Evolutionary conservation across 2,797 vertebrate species (phyloP), one percentile per base, ranked within the genome.

Genomic region (Karalla daura): DNA sequence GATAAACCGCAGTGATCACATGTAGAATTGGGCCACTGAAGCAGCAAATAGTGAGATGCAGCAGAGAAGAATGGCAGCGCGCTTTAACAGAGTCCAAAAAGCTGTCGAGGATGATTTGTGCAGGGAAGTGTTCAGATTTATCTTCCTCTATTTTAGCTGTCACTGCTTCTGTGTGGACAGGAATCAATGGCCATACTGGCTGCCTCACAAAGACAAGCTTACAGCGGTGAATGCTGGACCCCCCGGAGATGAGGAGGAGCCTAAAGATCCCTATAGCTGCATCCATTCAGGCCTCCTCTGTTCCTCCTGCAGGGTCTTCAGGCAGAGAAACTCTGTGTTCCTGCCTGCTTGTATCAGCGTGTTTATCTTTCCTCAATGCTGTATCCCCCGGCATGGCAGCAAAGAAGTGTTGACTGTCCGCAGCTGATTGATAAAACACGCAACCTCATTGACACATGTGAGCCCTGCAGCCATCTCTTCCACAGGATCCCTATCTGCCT

Each of bases 361-460:
- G 70, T 79, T 80, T 77, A 76, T 78, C 66, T 60, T 52, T 21
- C 50, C 66, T 69, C 39, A 28, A 66, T 51, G 43, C 54, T 39
- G 35, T 25, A 25, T 78, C 83, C 71, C 67, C 23, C 27, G 55
- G 84, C 65, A 4, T 46, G 37, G 35, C 67, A 68, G 21, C 53
- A 72, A 15, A 51, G 50, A 67, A 21, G 51, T 21, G 21, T 45
- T 36, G 63, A 36, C 49, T 62, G 40, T 70, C 77, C 68, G 17
- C 68, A 46, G 65, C 75, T 80, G 85, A 85, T 81, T 86, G 89
- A 89, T 84, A 81, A 83, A 89, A 85, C 76, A 78, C 74, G 76
- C 5, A 40, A 17, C 56, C 66, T 6, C 74, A 76, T 70, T 63
- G 74, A 86, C 53, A 58, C 41, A 68, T 58, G 71, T n/a, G 40